Evolutionary conservation across 2,888 invertebrate species (phyloP).

Genomic region (Homarus gammarus): DNA sequence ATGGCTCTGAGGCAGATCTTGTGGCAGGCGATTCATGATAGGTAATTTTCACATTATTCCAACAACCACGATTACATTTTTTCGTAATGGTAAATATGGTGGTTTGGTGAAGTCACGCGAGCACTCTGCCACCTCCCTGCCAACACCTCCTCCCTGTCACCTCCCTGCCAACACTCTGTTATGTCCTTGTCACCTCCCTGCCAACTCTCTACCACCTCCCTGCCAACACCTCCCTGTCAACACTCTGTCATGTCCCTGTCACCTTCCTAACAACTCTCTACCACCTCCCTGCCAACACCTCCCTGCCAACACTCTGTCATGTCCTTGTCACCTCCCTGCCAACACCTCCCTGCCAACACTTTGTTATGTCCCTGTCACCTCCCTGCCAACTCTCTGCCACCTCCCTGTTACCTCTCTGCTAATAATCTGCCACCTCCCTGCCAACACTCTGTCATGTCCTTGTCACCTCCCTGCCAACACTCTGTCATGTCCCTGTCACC

Average conservation of each 20-base stretch:
- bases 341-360: too few relatives aligned
- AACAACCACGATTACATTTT: constrained; percentile 20
- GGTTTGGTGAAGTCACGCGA: too few relatives aligned
- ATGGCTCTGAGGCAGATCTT: background rate
- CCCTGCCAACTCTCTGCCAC: too few relatives aligned
- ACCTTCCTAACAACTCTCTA: too few relatives aligned
- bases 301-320: background rate
- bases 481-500: background rate
- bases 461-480: background rate
- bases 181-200: background rate
- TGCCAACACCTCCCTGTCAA: background rate
- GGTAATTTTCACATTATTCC: constrained; percentile 35
- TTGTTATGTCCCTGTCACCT: background rate
- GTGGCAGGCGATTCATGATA: background rate
- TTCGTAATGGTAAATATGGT: constrained; percentile 18
- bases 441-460: background rate
- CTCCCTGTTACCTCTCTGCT: too few relatives aligned
- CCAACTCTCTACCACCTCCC: too few relatives aligned
- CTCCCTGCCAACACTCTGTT: too few relatives aligned
- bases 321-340: background rate
- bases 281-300: background rate
- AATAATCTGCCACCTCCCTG: background rate
- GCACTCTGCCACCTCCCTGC: background rate
- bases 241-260: background rate
- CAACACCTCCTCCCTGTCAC: background rate